Evolutionary conservation across 2,113 vertebrate species (phyloP).

Genomic region (Seriola quinqueradiata): DNA sequence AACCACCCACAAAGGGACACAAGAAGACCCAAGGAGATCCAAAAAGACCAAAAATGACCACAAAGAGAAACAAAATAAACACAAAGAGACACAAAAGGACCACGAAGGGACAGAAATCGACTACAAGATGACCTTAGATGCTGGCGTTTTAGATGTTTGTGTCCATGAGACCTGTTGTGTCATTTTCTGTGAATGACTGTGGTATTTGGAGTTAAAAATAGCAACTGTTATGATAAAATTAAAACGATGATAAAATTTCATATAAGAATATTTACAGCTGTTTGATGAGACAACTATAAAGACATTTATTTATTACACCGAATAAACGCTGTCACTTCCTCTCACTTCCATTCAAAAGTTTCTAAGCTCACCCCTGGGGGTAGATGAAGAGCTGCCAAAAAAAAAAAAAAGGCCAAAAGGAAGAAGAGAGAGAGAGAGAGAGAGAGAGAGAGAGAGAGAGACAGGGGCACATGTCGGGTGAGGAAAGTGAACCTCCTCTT

Average conservation of each 20-base stretch:
- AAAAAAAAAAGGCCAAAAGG: neutral
- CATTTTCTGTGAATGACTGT: too few species aligned
- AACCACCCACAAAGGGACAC: too few species aligned
- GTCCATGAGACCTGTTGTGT: too few species aligned
- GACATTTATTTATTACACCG: neutral
- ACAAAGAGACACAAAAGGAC: too few species aligned
- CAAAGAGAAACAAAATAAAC: too few species aligned
- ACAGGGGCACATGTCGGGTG: conserved; percentile 25
- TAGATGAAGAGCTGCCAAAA: neutral
- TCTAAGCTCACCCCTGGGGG: neutral
- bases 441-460: neutral
- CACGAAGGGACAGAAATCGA: neutral
- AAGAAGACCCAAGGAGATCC: neutral
- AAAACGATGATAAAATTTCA: too few species aligned
- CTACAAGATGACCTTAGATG: neutral
- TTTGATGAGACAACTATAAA: neutral
- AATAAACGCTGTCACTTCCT: neutral
- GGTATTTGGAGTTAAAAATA: too few species aligned
- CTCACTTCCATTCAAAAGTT: neutral
- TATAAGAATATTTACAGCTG: too few species aligned
- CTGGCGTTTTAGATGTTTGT: too few species aligned
- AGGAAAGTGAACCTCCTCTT: conserved; percentile 66
- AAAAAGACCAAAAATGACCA: neutral
- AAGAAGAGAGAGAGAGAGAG: conserved; percentile 24
- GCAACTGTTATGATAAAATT: too few species aligned